A percentile compares a stretch with the other conserved stretches of the same genome.
phyloP scores from a whole-genome alignment of 1,140 invertebrate species.

The Oncopodura yosiiana region DNA sequence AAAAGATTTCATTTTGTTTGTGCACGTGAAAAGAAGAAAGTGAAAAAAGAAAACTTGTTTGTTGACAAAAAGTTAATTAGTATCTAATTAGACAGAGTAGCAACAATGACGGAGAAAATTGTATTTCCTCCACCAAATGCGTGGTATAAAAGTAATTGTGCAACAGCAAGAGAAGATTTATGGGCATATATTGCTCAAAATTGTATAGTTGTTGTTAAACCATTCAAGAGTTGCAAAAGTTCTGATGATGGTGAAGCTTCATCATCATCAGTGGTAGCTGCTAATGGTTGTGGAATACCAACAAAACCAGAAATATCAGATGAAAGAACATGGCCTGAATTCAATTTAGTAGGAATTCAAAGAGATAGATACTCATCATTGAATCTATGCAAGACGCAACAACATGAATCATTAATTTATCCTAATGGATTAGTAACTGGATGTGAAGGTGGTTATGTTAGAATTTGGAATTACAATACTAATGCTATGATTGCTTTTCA shows the following conservation, averaged over 20 bases:
- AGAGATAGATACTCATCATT: slow-evolving; percentile 12
- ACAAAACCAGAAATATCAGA: no score
- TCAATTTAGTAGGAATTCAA: slow-evolving; percentile 19
- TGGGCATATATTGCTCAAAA: slow-evolving; percentile 20
- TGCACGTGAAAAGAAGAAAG: no score
- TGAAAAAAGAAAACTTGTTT: no score
- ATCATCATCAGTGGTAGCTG: no score
- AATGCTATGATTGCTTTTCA: slow-evolving; percentile 10
- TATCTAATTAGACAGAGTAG: not conserved
- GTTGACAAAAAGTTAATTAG: no score
- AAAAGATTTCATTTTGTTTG: no score
- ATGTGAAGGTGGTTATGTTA: slow-evolving; percentile 23
- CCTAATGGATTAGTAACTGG: slow-evolving; percentile 23
- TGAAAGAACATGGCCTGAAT: slow-evolving; percentile 21
- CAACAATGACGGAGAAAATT: not conserved
- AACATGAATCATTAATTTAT: slow-evolving; percentile 9
- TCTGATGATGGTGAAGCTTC: not conserved
- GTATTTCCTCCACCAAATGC: slow-evolving; percentile 25
- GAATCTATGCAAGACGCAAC: slow-evolving; percentile 14
- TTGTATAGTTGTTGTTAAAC: slow-evolving; percentile 20
- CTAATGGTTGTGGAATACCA: no score
- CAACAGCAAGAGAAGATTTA: slow-evolving; percentile 19
- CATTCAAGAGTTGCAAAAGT: no score
- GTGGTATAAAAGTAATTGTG: slow-evolving; percentile 21
- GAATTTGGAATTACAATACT: slow-evolving; percentile 22